Base-by-base conservation (phyloP, 2,113 vertebrate genomes). In the Callipepla squamata region DNA sequence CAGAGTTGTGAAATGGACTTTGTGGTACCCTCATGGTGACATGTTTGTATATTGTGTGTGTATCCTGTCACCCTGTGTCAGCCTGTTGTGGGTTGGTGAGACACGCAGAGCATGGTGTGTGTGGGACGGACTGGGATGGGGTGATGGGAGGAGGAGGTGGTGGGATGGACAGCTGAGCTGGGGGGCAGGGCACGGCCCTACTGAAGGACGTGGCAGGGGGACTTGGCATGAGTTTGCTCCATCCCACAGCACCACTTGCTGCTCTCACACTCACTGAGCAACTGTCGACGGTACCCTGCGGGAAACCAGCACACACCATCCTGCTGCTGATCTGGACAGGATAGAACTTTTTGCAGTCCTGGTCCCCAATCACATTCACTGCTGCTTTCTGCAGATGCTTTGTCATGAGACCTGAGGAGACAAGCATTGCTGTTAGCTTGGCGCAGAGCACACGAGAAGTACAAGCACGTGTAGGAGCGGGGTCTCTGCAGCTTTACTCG, bases 241-340 rank as follows among this genome's bases (percentile, higher is more conserved):
- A 18, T 50, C 40, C 65, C 50, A 19, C 9, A 0, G 1, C 44
- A 30, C 51, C 17, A 1, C 50, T 63, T 30, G 48, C 65, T 51
- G n/a, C 47, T 57, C 53, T 53, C 2, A 4, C 16, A 92, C 99
- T 98, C 97, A 99, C 99, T 85, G 98, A 98, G 61, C 99, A 99
- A 38, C 98, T 98, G 98, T 99, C 99, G 15, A 97, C 97, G 1
- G 98, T 97, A 38, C 99, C 99, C 25, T 98, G 98, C 20, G 98
- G 98, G 84, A 97, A 98, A 6, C 99, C 99, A 0, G 99, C 99
- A 55, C 99, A 99, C 95, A 99, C 82, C 99, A 99, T 99, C 93
- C 97, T 98, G 59, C 97, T 96, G 88, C 98, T 98, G 93, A 99
- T 98, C 92, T 98, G 98, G 23, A 97, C 94, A 3, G 98, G 98